These are phyloP conservation scores for Drosophila glabriapex DNA, from an alignment of 2,888 invertebrate species.

Conservation along the genomic window DNA sequence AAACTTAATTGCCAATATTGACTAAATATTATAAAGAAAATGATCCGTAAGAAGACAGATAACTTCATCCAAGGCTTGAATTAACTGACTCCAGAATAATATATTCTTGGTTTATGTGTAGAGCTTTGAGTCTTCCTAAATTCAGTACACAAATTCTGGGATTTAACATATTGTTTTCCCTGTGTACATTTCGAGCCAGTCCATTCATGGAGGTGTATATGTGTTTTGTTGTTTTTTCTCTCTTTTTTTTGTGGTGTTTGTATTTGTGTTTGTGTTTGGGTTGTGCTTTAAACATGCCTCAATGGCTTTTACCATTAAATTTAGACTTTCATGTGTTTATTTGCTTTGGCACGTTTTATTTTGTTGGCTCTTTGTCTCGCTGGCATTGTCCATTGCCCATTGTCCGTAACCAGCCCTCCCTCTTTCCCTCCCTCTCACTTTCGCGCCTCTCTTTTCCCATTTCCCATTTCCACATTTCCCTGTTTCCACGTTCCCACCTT, in stretches of 20 bases:
- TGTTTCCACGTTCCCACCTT: neutral
- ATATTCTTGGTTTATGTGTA: neutral
- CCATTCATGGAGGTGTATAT: constrained; percentile 5
- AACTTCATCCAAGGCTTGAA: neutral
- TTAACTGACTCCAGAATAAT: neutral
- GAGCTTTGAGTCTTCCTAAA: neutral
- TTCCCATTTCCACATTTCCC: neutral
- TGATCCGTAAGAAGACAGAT: neutral
- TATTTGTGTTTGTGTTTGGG: constrained; percentile 27
- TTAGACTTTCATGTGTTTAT: constrained; percentile 79
- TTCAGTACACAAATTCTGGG: neutral
- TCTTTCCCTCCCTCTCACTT: neutral
- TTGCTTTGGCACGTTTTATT: constrained; percentile 73
- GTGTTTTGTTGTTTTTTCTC: neutral
- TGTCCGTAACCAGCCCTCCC: constrained; percentile 13
- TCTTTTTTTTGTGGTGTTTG: neutral
- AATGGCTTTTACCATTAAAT: constrained; percentile 77
- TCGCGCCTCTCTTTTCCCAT: neutral
- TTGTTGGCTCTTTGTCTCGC: constrained; percentile 61
- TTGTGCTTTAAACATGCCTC: constrained; percentile 62
- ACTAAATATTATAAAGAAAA: neutral
- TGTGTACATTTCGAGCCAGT: neutral
- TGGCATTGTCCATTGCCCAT: constrained; percentile 38
- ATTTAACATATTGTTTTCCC: neutral
- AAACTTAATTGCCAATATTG: neutral